A percentile compares a stretch with the other conserved stretches of the same genome.
Evolutionary conservation across 35 echinoderm and acorn worm genomes (phyloP).

Genomic region (Apostichopus japonicus): DNA sequence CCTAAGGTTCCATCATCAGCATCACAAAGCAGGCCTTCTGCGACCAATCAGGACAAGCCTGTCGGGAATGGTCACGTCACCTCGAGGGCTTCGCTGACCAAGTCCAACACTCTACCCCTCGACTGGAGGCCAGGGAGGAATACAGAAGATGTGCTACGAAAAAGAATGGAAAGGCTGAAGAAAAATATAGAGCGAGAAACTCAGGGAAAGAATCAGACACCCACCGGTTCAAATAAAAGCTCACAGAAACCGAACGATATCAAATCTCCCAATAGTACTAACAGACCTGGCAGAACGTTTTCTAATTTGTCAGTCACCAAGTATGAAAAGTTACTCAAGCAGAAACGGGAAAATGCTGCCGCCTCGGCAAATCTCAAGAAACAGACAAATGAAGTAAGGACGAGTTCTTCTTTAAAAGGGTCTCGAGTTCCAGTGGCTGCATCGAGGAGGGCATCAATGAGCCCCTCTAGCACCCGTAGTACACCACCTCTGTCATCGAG

Average conservation of each 20-base stretch:
- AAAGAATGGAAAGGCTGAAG: constrained; percentile 36
- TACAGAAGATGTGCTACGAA: constrained; percentile 37
- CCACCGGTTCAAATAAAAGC: not conserved
- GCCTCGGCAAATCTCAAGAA: not conserved
- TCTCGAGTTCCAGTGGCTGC: constrained; percentile 3
- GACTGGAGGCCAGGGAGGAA: constrained; percentile 48
- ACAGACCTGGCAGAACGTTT: constrained; percentile 13
- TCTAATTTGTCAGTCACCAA: not conserved
- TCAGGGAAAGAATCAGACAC: not conserved
- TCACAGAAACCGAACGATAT: not conserved
- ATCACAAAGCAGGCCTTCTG: not conserved
- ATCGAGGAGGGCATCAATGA: constrained; percentile 16
- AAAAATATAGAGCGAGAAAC: constrained; percentile 36
- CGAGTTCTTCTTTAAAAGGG: not conserved
- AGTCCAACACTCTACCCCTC: constrained; percentile 19
- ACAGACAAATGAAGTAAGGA: not conserved
- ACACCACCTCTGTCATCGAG: not conserved
- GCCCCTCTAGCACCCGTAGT: constrained; percentile 36
- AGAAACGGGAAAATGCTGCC: not conserved
- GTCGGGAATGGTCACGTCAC: not conserved
- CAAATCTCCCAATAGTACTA: too few relatives aligned
- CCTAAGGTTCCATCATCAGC: not conserved
- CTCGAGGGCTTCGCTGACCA: not conserved
- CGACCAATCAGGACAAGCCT: constrained; percentile 4
- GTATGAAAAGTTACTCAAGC: not conserved